These are phyloP conservation scores for Neogale vison DNA, from an alignment of 2,113 vertebrate genomes.

Conservation along the genomic window DNA sequence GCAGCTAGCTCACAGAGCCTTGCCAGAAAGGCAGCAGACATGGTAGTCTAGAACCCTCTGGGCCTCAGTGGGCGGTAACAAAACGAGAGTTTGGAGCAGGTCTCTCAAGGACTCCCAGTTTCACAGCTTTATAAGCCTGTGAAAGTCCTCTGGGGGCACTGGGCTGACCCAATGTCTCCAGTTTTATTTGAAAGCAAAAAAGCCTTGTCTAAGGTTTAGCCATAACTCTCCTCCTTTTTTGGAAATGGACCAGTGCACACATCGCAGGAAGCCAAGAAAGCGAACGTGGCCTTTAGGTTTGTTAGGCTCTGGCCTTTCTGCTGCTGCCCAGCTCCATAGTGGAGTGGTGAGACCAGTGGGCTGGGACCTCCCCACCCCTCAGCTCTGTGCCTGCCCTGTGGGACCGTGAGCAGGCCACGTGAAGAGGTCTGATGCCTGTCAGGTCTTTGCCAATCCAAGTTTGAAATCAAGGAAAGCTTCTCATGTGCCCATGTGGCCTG, in stretches of 20 bases:
- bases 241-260: not conserved
- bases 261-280: not conserved
- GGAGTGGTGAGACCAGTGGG: not conserved
- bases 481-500: not conserved
- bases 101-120: not conserved
- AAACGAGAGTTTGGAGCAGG: not conserved
- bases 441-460: not conserved
- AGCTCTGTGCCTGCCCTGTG: not conserved
- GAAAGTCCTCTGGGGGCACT: not conserved
- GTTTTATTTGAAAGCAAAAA: conserved; percentile 26
- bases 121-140: not conserved
- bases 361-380: not conserved
- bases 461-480: not conserved
- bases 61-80: not conserved
- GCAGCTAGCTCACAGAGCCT: not conserved
- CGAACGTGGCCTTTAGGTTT: not conserved
- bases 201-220: not conserved
- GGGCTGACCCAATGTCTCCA: not conserved
- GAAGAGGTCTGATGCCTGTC: not conserved
- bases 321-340: not conserved
- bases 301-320: not conserved
- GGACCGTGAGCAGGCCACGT: not conserved
- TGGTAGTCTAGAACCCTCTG: not conserved
- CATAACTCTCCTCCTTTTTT: not conserved
- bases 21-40: not conserved